These are phyloP conservation scores for Beroe forskalii DNA, from an alignment of 37 sponge, comb jelly and placozoan genomes.

Conservation along the genomic window DNA sequence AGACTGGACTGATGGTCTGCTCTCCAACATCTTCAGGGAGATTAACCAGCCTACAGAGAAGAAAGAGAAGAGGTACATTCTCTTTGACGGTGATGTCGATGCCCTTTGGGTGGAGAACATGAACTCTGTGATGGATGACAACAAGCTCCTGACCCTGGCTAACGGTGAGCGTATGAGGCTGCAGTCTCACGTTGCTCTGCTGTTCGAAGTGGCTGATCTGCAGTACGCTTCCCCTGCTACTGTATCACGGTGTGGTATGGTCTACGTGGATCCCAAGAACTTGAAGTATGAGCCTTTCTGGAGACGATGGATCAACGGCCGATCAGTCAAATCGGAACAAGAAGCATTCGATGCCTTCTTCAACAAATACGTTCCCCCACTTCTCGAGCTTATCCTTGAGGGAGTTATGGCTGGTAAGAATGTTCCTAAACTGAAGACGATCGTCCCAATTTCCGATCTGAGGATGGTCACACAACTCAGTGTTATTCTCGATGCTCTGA, in stretches of 20 bases:
- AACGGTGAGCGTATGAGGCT: slow-evolving; percentile 97
- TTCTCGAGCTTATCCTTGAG: slow-evolving; percentile 84
- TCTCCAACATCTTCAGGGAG: slow-evolving; percentile 99
- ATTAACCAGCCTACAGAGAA: slow-evolving; percentile 97
- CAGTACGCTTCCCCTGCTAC: slow-evolving; percentile 99
- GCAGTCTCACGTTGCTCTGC: slow-evolving; percentile 95
- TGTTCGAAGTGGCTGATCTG: slow-evolving; percentile 95
- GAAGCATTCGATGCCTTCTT: slow-evolving; percentile 74
- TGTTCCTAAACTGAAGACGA: slow-evolving; percentile 87
- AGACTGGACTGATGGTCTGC: slow-evolving; percentile 99
- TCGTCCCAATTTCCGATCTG: slow-evolving; percentile 89
- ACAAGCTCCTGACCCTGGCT: slow-evolving; percentile 95
- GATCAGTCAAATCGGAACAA: slow-evolving; percentile 73
- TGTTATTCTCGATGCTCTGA: slow-evolving; percentile 80
- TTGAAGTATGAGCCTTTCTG: slow-evolving; percentile 93
- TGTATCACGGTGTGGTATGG: slow-evolving; percentile 99
- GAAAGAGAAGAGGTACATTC: slow-evolving; percentile 89
- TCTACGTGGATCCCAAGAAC: slow-evolving; percentile 99
- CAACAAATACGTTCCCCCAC: slow-evolving; percentile 88
- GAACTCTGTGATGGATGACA: slow-evolving; percentile 99
- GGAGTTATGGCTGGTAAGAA: slow-evolving; percentile 88
- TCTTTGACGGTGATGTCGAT: slow-evolving; percentile 99
- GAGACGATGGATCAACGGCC: slow-evolving; percentile 79
- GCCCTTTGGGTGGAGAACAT: slow-evolving; percentile 99
- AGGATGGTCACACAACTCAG: slow-evolving; percentile 79